Evolutionary conservation across 2,113 vertebrate species (phyloP), one percentile per base, ranked within the genome.

Genomic region (Athene noctua): DNA sequence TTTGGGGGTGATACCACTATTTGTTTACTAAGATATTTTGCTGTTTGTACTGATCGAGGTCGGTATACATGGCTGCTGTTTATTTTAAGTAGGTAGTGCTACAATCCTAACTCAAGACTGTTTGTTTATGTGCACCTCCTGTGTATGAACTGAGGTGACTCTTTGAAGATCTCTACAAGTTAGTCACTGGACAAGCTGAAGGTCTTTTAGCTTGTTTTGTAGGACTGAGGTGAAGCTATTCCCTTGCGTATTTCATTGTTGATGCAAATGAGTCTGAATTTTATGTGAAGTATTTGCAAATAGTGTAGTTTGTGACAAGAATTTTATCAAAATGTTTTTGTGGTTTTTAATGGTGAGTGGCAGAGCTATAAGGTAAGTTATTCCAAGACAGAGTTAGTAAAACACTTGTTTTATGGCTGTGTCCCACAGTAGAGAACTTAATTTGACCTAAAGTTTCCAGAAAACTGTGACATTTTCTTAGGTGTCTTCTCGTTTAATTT

Each of bases 81-180:
- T n/a, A 7, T n/a, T 71, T 71, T 36, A 65, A 80, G 30, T 58
- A 20, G 6, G 14, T 57, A n/a, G 20, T 38, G 26, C 71, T 94
- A 13, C 68, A 55, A 0, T 80, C 29, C 36, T 40, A 12, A 52
- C 25, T 63, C 3, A 0, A 0, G 15, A 21, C 40, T 59, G 25
- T 19, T 16, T 59, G 25, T 19, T 16, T 29, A n/a, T 34, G 6
- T 49, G 9, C 3, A 23, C 5, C 10, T 90, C 13, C 44, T 13
- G 1, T 9, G 3, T 65, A 6, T 32, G 58, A 86, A 15, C 54
- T 55, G 58, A 73, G 44, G 7, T n/a, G 26, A 29, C 34, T 81
- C 11, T 57, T 58, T 9, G 10, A 54, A 49, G 15, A 49, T 30
- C 6, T 8, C 4, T 62, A 15, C 25, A 21, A 11, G 15, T 61